phyloP scores from a whole-genome alignment of 1,140 invertebrate species.

The Magallana angulata region DNA sequence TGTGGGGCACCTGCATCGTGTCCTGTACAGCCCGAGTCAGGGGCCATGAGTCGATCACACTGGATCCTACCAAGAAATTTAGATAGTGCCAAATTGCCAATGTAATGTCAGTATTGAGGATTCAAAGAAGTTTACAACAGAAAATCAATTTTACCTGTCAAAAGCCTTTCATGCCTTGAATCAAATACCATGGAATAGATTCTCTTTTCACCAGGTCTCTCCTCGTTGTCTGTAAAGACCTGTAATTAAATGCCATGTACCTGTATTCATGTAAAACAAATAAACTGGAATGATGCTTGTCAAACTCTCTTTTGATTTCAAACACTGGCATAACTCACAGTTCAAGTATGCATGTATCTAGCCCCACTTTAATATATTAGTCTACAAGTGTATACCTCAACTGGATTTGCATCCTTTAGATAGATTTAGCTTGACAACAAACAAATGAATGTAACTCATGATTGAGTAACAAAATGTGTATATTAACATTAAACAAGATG shows the following conservation, averaged over 20 bases:
- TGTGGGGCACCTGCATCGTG: constrained; percentile 78
- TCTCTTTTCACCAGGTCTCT: constrained; percentile 77
- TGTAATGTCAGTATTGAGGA: too few species aligned
- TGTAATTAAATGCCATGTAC: constrained; percentile 46
- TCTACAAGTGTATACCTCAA: too few species aligned
- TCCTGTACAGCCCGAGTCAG: constrained; percentile 77
- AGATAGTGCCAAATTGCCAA: background rate
- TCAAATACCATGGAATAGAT: constrained; percentile 78
- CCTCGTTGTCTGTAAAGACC: constrained; percentile 78
- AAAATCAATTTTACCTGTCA: constrained; percentile 70
- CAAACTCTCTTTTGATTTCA: background rate
- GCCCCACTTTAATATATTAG: too few species aligned
- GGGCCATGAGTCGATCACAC: constrained; percentile 78
- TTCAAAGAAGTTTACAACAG: too few species aligned
- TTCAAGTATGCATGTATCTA: too few species aligned
- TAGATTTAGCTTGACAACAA: too few species aligned
- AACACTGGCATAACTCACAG: background rate
- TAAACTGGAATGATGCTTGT: background rate
- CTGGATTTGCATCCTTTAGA: too few species aligned
- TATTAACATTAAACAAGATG: too few species aligned
- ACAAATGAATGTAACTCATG: too few species aligned
- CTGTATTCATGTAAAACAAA: background rate
- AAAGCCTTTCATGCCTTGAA: constrained; percentile 74
- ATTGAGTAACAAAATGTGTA: too few species aligned
- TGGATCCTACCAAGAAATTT: constrained; percentile 71